These are phyloP conservation scores for Ectropis grisescens DNA, from an alignment of 1,140 invertebrate species.

Conservation along the genomic window DNA sequence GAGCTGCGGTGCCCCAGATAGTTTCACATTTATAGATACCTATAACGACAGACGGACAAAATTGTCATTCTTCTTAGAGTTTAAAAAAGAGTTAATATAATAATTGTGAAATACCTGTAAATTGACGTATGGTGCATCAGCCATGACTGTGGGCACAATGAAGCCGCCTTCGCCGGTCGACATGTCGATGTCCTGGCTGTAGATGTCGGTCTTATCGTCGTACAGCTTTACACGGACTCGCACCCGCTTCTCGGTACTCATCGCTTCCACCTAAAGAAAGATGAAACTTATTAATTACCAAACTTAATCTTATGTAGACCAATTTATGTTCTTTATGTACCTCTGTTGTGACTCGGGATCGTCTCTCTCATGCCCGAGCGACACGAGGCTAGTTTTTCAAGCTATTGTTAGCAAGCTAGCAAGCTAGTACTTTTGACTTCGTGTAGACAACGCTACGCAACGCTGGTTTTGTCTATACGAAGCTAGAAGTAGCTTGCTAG, in stretches of 20 bases:
- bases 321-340: too few relatives aligned
- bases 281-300: too few relatives aligned
- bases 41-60: too few relatives aligned
- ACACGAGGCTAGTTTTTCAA: too few relatives aligned
- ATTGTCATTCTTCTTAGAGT: not conserved
- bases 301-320: too few relatives aligned
- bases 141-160: constrained; percentile 74
- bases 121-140: constrained; percentile 74
- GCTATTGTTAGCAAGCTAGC: too few relatives aligned
- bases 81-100: not conserved
- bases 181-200: constrained; percentile 78
- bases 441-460: too few relatives aligned
- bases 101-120: constrained; percentile 63
- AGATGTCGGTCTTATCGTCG: constrained; percentile 76
- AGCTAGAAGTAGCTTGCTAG: too few relatives aligned
- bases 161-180: constrained; percentile 74
- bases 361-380: too few relatives aligned
- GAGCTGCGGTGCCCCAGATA: not conserved
- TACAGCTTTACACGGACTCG: constrained; percentile 75
- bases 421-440: too few relatives aligned
- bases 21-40: not conserved
- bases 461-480: too few relatives aligned
- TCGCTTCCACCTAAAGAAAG: constrained; percentile 78
- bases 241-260: constrained; percentile 75
- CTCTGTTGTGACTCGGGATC: too few relatives aligned